A percentile compares a stretch with the other conserved stretches of the same genome.
phyloP scores from a whole-genome alignment of 2,797 vertebrate genomes.

The Lagothrix lagotricha region DNA sequence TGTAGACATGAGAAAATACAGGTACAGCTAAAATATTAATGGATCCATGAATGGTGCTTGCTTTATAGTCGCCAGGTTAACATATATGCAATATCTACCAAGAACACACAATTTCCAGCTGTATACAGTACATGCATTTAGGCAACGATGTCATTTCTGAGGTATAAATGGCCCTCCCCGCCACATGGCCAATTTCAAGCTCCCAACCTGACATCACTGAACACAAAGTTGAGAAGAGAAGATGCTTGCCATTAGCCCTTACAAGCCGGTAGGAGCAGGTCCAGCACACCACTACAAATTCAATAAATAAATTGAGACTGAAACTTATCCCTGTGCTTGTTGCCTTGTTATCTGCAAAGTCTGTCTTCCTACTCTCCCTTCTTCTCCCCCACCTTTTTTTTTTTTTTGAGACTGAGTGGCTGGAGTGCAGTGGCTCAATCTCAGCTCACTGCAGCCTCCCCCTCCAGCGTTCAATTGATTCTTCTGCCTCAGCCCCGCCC shows the following conservation, averaged over 20 bases:
- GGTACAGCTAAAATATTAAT: not conserved
- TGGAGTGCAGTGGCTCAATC: not conserved
- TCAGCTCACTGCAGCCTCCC: not conserved
- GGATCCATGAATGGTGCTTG: not conserved
- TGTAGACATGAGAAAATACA: not conserved
- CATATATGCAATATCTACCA: not conserved
- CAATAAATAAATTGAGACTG: not conserved
- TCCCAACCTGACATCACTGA: not conserved
- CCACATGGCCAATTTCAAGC: not conserved
- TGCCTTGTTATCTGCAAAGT: not conserved
- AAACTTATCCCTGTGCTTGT: not conserved
- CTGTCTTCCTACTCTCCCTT: not conserved
- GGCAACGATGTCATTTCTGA: not conserved
- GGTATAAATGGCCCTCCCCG: not conserved
- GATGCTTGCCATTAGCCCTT: not conserved
- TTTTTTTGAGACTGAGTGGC: not conserved
- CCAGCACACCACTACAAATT: not conserved
- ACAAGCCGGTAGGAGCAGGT: not conserved
- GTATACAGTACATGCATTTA: too few relatives aligned
- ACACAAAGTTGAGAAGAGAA: not conserved
- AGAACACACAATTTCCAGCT: not conserved
- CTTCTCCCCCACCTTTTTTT: not conserved
- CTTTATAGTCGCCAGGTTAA: not conserved
- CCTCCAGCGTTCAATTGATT: not conserved
- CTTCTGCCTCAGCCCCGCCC: not conserved